These are phyloP conservation scores for Progne subis DNA, from an alignment of 2,113 vertebrate species.

Conservation along the genomic window DNA sequence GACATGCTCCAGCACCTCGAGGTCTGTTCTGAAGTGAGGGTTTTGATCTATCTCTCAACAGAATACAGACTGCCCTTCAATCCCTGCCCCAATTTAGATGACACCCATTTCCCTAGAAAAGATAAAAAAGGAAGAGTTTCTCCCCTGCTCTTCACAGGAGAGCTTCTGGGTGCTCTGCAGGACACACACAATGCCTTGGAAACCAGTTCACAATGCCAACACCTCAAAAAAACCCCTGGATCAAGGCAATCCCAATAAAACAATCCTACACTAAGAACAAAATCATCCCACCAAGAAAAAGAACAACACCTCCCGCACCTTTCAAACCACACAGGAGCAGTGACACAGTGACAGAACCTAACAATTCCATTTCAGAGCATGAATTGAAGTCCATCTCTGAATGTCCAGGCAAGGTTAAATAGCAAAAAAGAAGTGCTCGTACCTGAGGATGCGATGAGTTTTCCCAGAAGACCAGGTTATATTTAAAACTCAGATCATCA, in stretches of 20 bases:
- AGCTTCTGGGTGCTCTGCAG: not conserved
- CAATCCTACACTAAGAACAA: not conserved
- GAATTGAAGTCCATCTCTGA: not conserved
- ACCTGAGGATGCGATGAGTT: conserved; percentile 57
- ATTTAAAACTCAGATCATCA: not conserved
- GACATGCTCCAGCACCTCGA: not conserved
- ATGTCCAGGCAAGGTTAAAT: not conserved
- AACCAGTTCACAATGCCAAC: not conserved
- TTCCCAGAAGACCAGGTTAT: conserved; percentile 64
- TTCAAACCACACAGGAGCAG: not conserved
- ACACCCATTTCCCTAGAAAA: not conserved
- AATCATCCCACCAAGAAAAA: not conserved
- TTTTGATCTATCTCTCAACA: not conserved
- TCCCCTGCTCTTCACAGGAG: not conserved
- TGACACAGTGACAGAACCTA: not conserved
- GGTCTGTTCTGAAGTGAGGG: not conserved
- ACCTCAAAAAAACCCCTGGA: not conserved
- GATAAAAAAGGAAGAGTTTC: not conserved
- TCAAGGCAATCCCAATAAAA: not conserved
- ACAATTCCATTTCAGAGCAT: not conserved
- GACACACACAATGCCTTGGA: not conserved
- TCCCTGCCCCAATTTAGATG: not conserved
- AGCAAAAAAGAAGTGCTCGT: not conserved
- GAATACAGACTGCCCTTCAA: not conserved
- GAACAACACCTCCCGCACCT: not conserved